Base-by-base conservation (phyloP, 2,888 invertebrate species). In the Eristalis pertinax region DNA sequence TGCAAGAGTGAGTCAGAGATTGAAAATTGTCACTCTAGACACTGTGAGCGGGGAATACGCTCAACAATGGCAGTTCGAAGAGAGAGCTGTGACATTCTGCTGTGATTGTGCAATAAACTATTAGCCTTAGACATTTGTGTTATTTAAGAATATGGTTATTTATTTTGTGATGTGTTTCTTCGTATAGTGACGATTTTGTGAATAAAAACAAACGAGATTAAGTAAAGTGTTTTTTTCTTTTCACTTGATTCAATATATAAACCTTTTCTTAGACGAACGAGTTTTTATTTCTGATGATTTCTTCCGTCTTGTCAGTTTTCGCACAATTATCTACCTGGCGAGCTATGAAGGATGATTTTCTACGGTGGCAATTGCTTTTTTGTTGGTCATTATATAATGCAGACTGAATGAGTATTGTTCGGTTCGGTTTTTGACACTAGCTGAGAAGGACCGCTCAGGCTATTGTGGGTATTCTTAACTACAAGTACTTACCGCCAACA, bases 11-110 rank as follows among this genome's bases (percentile, higher is more conserved):
- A 91, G 80, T 89, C 91, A 89, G 75, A 90, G 89, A 89, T 89
- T 89, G 82, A 90, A 82, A 88, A 89, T 91, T n/a, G 90, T 91
- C 74, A 93, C 93, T 1, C 89, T 90, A 5, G 91, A 90, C n/a
- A 92, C 93, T 4, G 90, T 93, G 75, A 92, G 92, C 0, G 90
- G 90, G n/a, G 94, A 94, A 74, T 91, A 93, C 35, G 91, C 92
- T 15, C 93, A 94, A 89, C 88, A 94, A 58, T 94, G 94, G 94
- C 93, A 94, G 19, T 94, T 94, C 94, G 94, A 94, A 84, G 94
- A 94, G 90, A 91, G 93, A 35, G 93, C 94, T 0, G 92, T 94
- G 13, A 94, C 92, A 84, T 94, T 94, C 90, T 94, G 94, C 89
- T 94, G 94, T 90, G 94, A 94, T 90, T 94, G 94, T 90, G 92